Base-by-base conservation (phyloP, 2,113 vertebrate genomes). In the Rana temporaria region DNA sequence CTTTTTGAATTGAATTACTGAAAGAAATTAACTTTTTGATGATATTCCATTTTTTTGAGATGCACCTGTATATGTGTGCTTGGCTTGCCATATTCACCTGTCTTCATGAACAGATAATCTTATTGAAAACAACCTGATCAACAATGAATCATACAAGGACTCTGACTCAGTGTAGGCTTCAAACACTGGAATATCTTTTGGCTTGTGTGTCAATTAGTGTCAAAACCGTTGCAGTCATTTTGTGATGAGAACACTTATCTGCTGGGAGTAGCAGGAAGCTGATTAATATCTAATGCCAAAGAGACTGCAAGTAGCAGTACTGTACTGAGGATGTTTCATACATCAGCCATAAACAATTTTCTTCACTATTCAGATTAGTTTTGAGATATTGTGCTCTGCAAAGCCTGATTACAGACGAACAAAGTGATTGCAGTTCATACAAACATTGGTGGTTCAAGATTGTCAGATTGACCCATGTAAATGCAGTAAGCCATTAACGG, bases 151-250 rank as follows among this genome's bases (percentile, higher is more conserved):
- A 73, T 73, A 65, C 6, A 14, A 55, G 59, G 53, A 19, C 42
- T 73, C 17, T 72, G 34, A 55, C 48, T 56, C 48, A 34, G 59
- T 55, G 52, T 8, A 34, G 17, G 64, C 69, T 18, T 56, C 32
- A 6, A 20, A 71, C 7, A 11, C 79, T 71, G 52, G 42, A 72
- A 73, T 73, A 79, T 67, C 59, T 56, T 62, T 38, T 73, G 69
- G 38, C 52, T 73, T 65, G 62, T 73, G n/a, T 81, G 79, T 81
- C 69, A 81, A 81, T 73, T 81, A 73, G 59, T 64, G 79, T 81
- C 79, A 81, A 72, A 69, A 81, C 53, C 64, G 42, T 55, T 64
- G 59, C 68, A 55, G 59, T 72, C 32, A 81, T 71, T 63, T 64
- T 17, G 24, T 72, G 68, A 72, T 81, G 79, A 72, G 79, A 42